Percentiles rank a stretch among this genome's conserved stretches.
phyloP scores from a whole-genome alignment of 2,888 invertebrate species.

The Ornithoptera alexandrae region DNA sequence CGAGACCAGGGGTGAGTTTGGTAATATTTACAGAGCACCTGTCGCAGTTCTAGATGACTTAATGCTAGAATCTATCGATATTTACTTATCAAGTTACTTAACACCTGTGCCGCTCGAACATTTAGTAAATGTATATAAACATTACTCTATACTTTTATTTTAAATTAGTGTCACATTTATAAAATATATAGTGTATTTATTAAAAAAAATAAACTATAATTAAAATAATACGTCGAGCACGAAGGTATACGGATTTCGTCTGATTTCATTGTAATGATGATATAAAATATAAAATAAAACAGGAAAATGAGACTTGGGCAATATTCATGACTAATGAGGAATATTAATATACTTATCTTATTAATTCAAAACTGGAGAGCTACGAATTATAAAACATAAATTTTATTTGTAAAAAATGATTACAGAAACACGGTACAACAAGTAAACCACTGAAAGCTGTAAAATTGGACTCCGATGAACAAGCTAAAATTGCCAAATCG shows the following conservation, averaged over 20 bases:
- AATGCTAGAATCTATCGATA: background rate
- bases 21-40: constrained; percentile 5
- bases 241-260: too few species aligned
- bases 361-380: background rate
- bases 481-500: constrained; percentile 97
- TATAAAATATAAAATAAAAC: too few species aligned
- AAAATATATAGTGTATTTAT: too few species aligned
- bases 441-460: constrained; percentile 95
- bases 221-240: too few species aligned
- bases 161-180: too few species aligned
- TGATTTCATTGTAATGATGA: too few species aligned
- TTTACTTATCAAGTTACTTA: background rate
- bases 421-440: constrained; percentile 97
- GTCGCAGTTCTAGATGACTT: background rate
- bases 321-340: too few species aligned
- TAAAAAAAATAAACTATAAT: too few species aligned
- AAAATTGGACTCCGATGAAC: constrained; percentile 94
- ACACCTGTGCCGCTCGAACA: background rate
- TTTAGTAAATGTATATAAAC: too few species aligned
- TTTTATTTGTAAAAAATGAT: constrained; percentile 26
- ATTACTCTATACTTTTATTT: too few species aligned
- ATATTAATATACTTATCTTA: background rate
- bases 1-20: constrained; percentile 92
- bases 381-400: background rate
- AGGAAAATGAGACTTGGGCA: too few species aligned